Conservation (phyloP, 2,797 vertebrate genomes). For the Podarcis siculus region DNA sequence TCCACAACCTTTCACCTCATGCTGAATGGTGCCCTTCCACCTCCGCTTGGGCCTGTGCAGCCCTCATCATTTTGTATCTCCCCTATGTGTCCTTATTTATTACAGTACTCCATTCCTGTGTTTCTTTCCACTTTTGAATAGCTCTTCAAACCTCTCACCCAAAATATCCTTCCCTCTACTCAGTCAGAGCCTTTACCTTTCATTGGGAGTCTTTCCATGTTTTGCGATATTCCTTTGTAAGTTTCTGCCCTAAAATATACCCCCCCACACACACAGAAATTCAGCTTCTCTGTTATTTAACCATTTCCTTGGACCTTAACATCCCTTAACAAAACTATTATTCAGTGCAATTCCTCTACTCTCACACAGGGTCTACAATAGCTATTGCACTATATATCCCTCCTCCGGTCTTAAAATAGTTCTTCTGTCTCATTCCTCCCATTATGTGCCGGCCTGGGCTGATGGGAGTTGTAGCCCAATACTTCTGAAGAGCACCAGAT, state of each 20-base stretch:
- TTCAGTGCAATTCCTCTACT: not conserved
- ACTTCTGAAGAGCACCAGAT: too few relatives aligned
- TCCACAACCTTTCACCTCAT: not conserved
- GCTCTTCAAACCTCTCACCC: too few relatives aligned
- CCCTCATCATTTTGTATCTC: not conserved
- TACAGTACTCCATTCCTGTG: not conserved
- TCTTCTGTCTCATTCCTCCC: too few relatives aligned
- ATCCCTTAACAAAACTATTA: not conserved
- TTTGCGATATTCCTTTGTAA: not conserved
- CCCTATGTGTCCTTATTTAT: not conserved
- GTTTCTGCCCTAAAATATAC: not conserved
- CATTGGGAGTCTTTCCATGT: not conserved
- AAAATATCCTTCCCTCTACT: not conserved
- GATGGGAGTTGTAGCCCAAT: too few relatives aligned
- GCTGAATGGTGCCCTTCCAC: not conserved
- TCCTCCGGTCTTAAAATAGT: not conserved
- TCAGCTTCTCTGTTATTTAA: not conserved
- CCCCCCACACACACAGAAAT: not conserved
- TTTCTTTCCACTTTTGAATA: too few relatives aligned
- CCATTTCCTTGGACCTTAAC: not conserved
- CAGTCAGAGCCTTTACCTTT: not conserved
- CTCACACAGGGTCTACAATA: not conserved
- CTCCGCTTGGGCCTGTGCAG: too few relatives aligned
- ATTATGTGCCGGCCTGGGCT: too few relatives aligned
- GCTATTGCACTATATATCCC: too few relatives aligned